These are phyloP conservation scores for Pseudomyrmex concolor DNA, from an alignment of 1,140 invertebrate species.

Conservation along the genomic window DNA sequence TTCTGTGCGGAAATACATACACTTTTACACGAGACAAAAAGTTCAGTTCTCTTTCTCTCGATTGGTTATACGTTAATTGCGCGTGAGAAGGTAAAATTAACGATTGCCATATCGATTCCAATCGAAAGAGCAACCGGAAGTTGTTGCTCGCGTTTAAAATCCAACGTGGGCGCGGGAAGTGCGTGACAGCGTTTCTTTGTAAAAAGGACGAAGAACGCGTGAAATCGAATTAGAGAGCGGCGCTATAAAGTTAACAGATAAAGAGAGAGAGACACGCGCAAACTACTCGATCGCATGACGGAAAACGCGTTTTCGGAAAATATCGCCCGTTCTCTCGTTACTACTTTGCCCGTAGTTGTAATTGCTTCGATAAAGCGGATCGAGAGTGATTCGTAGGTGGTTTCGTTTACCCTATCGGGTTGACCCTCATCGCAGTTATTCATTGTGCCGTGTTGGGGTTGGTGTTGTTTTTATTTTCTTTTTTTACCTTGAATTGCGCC, in stretches of 20 bases:
- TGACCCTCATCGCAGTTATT: slow-evolving; percentile 27
- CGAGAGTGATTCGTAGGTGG: slow-evolving; percentile 19
- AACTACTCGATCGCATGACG: background rate
- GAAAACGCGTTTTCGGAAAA: background rate
- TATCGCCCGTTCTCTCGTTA: background rate
- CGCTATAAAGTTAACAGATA: slow-evolving; percentile 3
- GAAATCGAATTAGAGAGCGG: slow-evolving; percentile 19
- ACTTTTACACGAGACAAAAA: background rate
- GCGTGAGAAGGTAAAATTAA: slow-evolving; percentile 15
- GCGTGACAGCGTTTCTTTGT: background rate
- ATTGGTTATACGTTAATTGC: background rate
- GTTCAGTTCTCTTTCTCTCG: no score
- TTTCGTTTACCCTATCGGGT: slow-evolving; percentile 51
- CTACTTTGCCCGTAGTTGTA: background rate
- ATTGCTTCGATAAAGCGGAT: slow-evolving; percentile 13
- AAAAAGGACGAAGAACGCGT: slow-evolving; percentile 13
- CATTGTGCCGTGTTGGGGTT: slow-evolving; percentile 2
- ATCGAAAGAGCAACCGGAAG: no score
- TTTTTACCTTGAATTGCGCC: no score
- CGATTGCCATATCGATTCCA: background rate
- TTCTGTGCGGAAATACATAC: background rate
- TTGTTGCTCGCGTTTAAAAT: no score
- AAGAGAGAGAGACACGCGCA: background rate
- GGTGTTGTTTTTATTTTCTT: background rate
- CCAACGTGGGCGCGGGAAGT: slow-evolving; percentile 29